Evolutionary conservation across 2,797 vertebrate species (phyloP), one percentile per base, ranked within the genome.

Genomic region (Meda fulgida): DNA sequence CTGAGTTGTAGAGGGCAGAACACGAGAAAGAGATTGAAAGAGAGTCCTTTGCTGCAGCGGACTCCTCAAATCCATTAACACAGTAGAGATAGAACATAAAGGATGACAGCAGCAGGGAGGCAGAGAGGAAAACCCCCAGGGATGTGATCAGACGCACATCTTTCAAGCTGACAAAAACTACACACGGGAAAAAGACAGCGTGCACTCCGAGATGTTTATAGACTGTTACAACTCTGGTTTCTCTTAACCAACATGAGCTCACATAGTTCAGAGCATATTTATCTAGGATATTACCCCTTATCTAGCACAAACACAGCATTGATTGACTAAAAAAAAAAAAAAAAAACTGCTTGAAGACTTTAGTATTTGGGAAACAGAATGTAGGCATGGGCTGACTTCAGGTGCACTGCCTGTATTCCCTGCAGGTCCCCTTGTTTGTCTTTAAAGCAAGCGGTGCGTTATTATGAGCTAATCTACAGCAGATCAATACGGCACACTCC

Each of bases 311-410:
- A 77, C 72, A 29, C 34, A 2, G 10, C 71, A 66, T 38, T 36
- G 31, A 60, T 26, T 53, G 26, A 71, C 38, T 8, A 23, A 29
- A 67, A 40, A 21, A 48, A 29, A 67, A 40, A 21, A 48, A 19
- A 11, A 38, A 14, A 63, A 29, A 19, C 46, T 3, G 18, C 71
- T 55, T 31, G 72, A 77, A 60, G 26, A 71, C 48, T 53, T 81
- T 43, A 70, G 26, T 4, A n/a, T 70, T 51, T 46, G 40, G 70
- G 23, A 70, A 73, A 55, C 38, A 63, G 53, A 58, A 14, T 29
- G 43, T 29, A 40, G 19, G 93, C 92, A 92, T 90, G 93, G 46
- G 90, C 92, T 93, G 92, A 92, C 92, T 92, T 92, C 91, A 92
- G 85, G 82, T 84, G 26, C 38, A 36, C 31, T 26, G 70, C 14